These are phyloP conservation scores for Anas bahamensis DNA, from an alignment of 2,797 vertebrate species.

Conservation along the genomic window DNA sequence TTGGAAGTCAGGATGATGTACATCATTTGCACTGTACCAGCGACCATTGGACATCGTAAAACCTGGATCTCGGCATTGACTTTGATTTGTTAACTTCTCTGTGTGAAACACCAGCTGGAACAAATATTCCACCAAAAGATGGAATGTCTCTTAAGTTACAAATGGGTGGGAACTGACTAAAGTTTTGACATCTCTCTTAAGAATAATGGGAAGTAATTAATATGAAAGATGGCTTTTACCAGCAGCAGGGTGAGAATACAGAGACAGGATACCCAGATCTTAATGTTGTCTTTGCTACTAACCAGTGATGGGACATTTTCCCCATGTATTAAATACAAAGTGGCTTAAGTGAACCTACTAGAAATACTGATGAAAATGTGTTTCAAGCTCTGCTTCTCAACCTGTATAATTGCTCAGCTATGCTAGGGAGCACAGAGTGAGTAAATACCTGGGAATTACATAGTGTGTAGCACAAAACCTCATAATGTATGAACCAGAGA, in stretches of 20 bases:
- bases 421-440: not conserved
- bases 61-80: not conserved
- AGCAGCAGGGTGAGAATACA: not conserved
- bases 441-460: not conserved
- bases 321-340: not conserved
- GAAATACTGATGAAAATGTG: not conserved
- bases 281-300: not conserved
- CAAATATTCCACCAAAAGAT: constrained; percentile 1
- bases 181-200: constrained; percentile 35
- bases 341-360: not conserved
- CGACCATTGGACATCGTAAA: not conserved
- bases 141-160: not conserved
- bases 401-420: not conserved
- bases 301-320: not conserved
- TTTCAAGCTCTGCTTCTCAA: not conserved
- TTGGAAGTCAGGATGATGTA: constrained; percentile 52
- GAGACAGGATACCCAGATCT: not conserved
- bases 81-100: constrained; percentile 34
- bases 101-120: constrained; percentile 29
- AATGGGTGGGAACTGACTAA: not conserved
- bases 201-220: constrained; percentile 26
- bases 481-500: not conserved
- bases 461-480: not conserved
- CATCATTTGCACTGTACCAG: not conserved
- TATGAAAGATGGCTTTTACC: not conserved